Conservation (phyloP, 2,797 vertebrate species). For the Acipenser ruthenus region DNA sequence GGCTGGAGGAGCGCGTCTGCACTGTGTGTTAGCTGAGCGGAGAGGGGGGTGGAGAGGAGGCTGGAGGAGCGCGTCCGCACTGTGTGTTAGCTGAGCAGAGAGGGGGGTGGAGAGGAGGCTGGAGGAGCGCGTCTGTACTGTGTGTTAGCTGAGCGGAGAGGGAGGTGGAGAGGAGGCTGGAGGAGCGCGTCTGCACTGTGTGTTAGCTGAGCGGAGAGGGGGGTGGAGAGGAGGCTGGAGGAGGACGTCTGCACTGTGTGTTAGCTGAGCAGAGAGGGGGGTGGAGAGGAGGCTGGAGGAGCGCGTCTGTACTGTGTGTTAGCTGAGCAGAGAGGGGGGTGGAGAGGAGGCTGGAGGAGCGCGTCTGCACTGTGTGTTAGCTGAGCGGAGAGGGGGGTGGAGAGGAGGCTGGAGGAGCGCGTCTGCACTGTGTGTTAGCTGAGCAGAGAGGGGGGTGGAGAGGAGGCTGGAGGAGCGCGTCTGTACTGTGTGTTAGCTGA, state of each 20-base stretch:
- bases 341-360: constrained; percentile 26
- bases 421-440: too few relatives aligned
- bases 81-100: constrained; percentile 38
- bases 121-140: constrained; percentile 53
- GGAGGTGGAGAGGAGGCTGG: constrained; percentile 21
- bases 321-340: too few relatives aligned
- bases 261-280: too few relatives aligned
- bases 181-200: too few relatives aligned
- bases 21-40: constrained; percentile 43
- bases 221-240: constrained; percentile 20
- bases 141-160: constrained; percentile 66
- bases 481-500: too few relatives aligned
- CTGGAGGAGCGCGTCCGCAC: constrained; percentile 49
- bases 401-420: too few relatives aligned
- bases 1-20: constrained; percentile 60
- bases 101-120: constrained; percentile 61
- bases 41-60: constrained; percentile 21
- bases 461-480: too few relatives aligned
- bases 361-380: constrained; percentile 42
- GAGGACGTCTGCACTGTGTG: constrained; percentile 36
- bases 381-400: too few relatives aligned
- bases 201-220: too few relatives aligned
- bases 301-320: too few relatives aligned
- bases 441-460: too few relatives aligned
- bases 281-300: too few relatives aligned